Percentiles rank a stretch among this genome's conserved stretches.
These are phyloP conservation scores for Elgonia sp. DNA, from an alignment of 2,888 invertebrate species.

Conservation along the genomic window DNA sequence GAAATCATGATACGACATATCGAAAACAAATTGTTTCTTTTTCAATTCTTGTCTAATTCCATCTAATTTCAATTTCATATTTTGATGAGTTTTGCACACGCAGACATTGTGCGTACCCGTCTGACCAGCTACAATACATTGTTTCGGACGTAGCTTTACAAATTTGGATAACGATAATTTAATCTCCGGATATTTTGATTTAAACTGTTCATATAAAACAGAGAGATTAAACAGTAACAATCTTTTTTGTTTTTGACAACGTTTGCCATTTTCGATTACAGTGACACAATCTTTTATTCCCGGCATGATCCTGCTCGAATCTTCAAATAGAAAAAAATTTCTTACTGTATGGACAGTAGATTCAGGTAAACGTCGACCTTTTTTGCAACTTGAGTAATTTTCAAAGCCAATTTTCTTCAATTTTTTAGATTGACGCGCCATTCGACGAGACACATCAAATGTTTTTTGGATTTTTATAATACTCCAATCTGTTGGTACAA, in stretches of 20 bases:
- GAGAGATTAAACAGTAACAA: no score
- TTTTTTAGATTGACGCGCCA: conserved; percentile 3
- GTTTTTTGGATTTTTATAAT: not conserved
- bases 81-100: no score
- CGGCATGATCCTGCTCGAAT: conserved; percentile 38
- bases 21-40: no score
- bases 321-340: conserved; percentile 1
- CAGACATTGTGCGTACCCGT: no score
- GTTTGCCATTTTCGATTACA: conserved; percentile 32
- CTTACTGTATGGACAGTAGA: no score
- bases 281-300: conserved; percentile 49
- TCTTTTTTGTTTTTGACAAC: conserved; percentile 33
- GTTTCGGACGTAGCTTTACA: not conserved
- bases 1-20: no score
- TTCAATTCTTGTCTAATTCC: conserved; percentile 43
- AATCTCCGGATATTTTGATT: not conserved
- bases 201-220: conserved; percentile 35
- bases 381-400: no score
- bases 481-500: not conserved
- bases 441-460: conserved; percentile 8
- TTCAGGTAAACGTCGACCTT: no score
- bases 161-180: conserved; percentile 20
- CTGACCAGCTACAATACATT: conserved; percentile 31
- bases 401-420: conserved; percentile 6
- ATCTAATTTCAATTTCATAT: conserved; percentile 4